Base-by-base conservation (phyloP, 2,888 invertebrate genomes). In the Callinectes sapidus region DNA sequence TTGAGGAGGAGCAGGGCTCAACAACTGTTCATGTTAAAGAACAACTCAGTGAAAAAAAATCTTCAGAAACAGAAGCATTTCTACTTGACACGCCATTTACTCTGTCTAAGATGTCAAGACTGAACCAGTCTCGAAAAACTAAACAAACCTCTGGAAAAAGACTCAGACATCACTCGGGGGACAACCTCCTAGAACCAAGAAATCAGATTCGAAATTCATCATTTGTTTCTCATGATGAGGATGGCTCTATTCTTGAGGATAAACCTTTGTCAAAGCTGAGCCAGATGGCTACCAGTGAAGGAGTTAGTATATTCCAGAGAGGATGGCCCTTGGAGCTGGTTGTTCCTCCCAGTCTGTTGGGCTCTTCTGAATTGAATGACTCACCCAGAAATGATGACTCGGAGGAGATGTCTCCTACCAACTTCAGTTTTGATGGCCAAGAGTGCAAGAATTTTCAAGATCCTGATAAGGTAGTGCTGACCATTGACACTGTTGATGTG, bases 181-280 rank as follows among this genome's bases (percentile, higher is more conserved):
- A 54, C 32, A 16, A 8, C 32, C 14, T 18, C 42, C 5, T 16
- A 16, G 85, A 91, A n/a, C 35, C 66, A 18, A n/a, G 61, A 18
- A 28, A 23, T 39, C 35, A 90, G 32, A 87, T 92, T 18, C 66
- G 92, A 77, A 93, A 88, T 61, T 91, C 91, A 8, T 42, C 91
- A 23, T 93, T 93, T 85, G 55, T 93, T 18, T 42, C 61, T 32
- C 91, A 93, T 35, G 92, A 93, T 88, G 92, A 93, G 88, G 89
- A 77, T 23, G 92, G 85, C 10, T 89, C 81, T 39, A 66, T 93
- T 32, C 85, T 93, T 32, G 92, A 93, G 87, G 48, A 93, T 61
- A 93, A 93, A 48, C 86, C 92, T 48, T 61, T 93, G 48, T 54
- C 86, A 18, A 23, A n/a, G 32, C 39, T 86, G 77, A 8, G 1